Base-by-base conservation (phyloP, 2,888 invertebrate genomes). In the Diaperis boleti region DNA sequence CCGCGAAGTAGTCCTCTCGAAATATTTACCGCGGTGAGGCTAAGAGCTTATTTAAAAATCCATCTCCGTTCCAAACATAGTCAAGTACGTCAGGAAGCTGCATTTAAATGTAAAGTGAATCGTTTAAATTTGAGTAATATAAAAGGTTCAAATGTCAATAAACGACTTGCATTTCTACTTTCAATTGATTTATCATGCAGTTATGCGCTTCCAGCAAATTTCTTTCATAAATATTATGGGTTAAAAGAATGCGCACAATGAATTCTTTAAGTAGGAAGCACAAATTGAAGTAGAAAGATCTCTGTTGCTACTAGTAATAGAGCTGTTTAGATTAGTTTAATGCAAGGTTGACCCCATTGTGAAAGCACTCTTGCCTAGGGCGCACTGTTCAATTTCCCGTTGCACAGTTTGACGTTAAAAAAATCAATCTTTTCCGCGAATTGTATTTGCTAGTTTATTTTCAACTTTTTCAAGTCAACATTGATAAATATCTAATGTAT, bases 51-150 rank as follows among this genome's bases (percentile, higher is more conserved):
- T 78, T 79, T 78, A 76, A 78, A 79, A 78, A 77, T 79, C 79
- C 79, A 79, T 79, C 78, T 76, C 76, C 77, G 77, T 72, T 76
- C 70, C 69, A 70, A 72, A 69, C 70, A 69, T 68, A 72, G 72
- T 77, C 74, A 69, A 76, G 76, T 74, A 75, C 74, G 72, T 72
- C 72, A 72, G 72, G 72, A 75, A 74, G 74, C 72, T 72, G 76
- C 75, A 79, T 79, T 78, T 78, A 76, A 79, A 79, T 78, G 76
- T 74, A 77, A 75, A 78, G 73, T 73, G 76, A 76, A 75, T 74
- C 75, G 76, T 77, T 78, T 76, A 75, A 77, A 77, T 78, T 76
- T 77, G 73, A 72, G 73, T 74, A 73, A 76, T 77, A 78, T 77
- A 76, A 78, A 77, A 76, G 71, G 70, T 63, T 59, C 62, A 68